These are phyloP conservation scores for Ameiurus melas DNA, from an alignment of 2,113 vertebrate species.

Conservation along the genomic window DNA sequence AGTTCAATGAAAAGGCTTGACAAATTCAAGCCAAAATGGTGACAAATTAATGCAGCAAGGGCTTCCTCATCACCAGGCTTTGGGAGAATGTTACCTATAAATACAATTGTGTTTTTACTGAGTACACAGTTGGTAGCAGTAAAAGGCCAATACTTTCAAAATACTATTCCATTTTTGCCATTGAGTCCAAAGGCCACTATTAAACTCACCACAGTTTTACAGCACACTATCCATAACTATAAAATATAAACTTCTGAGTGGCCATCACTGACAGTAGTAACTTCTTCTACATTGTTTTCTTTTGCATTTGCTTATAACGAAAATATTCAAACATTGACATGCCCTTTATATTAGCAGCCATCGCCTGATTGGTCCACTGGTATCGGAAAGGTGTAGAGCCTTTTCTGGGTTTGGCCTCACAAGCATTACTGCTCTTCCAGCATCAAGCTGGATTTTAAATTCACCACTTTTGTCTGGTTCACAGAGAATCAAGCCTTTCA, in stretches of 20 bases:
- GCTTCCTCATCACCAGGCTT: background rate
- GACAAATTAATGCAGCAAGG: background rate
- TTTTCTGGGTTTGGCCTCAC: background rate
- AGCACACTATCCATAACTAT: background rate
- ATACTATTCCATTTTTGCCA: background rate
- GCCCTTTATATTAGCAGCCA: background rate
- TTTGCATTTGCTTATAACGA: background rate
- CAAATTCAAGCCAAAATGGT: background rate
- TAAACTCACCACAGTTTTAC: background rate
- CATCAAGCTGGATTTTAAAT: conserved; percentile 56
- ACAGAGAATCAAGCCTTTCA: conserved; percentile 59
- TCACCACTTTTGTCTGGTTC: conserved; percentile 52
- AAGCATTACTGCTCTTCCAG: conserved; percentile 24
- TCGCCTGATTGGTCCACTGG: background rate
- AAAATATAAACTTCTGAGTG: background rate
- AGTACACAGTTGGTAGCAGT: background rate
- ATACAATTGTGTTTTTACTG: background rate
- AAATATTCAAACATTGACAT: background rate
- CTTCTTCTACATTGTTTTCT: background rate
- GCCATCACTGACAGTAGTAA: background rate
- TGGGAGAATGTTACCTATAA: background rate
- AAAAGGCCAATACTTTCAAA: background rate
- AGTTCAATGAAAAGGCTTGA: background rate
- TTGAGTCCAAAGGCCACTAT: background rate
- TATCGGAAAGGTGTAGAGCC: background rate